Base-by-base conservation (phyloP, 2,888 invertebrate genomes). In the Ormyrus pomaceus region DNA sequence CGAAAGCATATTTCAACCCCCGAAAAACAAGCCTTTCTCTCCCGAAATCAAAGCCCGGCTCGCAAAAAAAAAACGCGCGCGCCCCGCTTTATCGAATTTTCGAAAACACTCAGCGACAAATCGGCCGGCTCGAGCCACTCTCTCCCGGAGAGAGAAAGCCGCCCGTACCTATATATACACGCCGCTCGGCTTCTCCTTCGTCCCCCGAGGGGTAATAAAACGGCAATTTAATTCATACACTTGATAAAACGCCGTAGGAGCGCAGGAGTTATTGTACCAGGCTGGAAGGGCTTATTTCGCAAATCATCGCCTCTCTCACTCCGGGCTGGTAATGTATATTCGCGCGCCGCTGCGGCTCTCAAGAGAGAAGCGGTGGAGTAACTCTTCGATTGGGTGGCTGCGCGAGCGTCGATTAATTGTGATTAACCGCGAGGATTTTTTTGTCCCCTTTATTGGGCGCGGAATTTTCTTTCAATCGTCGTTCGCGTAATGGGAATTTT, bases 221-320 rank as follows among this genome's bases (percentile, higher is more conserved):
- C 89, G 88, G 89, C 89, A 89, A 90, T 90, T 90, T 90, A 89
- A 90, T 90, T 90, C 89, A 87, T 89, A 87, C 89, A 89, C 88
- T 90, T 88, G 90, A 89, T 89, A 88, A 34, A 89, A 89, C 87
- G 86, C 86, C 85, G 69, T 71, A 83, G 82, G 72, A 76, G 68
- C 58, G 66, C 82, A 34, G 34, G 34, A 34, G 34, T 34, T 34
- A 76, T 82, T 84, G 81, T 78, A 76, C 34, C 34, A 53, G 71
- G 83, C 82, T 85, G 84, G 85, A 87, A 88, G 87, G 87, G 88
- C 86, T 87, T 86, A 86, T 89, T 89, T 89, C 84, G 88, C 88
- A 88, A 89, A 89, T 88, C 88, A 88, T 89, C 87, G 85, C 86
- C 85, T 34, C 34, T 34, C 34, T 34, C 34, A 4, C 34, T 85